A percentile compares a stretch with the other conserved stretches of the same genome.
Conservation (phyloP, 1,140 invertebrate genomes). For the Calephelis virginiensis region DNA sequence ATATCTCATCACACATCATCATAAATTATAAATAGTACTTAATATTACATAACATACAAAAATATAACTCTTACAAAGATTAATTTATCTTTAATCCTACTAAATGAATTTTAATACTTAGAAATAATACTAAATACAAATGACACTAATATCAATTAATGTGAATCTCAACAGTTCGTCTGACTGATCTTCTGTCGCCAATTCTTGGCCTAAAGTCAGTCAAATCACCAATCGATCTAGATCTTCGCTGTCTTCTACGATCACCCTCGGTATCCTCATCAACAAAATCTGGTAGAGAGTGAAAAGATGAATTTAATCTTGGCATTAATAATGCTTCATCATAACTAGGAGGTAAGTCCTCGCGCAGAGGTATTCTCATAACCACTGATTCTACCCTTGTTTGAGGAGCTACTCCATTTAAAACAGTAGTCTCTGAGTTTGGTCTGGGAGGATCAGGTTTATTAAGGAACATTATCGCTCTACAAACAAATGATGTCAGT, state of each 20-base stretch:
- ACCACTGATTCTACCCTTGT: conserved; percentile 64
- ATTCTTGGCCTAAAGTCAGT: conserved; percentile 51
- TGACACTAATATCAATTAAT: conserved; percentile 15
- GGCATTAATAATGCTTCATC: conserved; percentile 86
- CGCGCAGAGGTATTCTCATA: conserved; percentile 75
- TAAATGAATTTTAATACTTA: no score
- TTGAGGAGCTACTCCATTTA: conserved; percentile 77
- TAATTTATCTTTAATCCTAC: no score
- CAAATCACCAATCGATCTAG: conserved; percentile 65
- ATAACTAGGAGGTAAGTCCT: conserved; percentile 84
- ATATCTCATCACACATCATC: no score
- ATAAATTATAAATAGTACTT: no score
- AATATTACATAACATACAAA: no score
- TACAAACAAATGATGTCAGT: conserved; percentile 75
- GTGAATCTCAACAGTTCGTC: conserved; percentile 49
- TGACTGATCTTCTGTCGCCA: conserved; percentile 53
- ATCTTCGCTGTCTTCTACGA: conserved; percentile 43
- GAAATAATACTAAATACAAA: no score
- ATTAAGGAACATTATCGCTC: conserved; percentile 75
- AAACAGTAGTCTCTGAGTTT: conserved; percentile 64
- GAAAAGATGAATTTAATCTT: conserved; percentile 79
- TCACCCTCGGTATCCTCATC: conserved; percentile 45
- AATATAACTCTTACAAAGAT: no score
- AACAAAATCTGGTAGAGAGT: conserved; percentile 79
- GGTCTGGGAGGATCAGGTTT: conserved; percentile 74